Evolutionary conservation across 2,113 vertebrate species (phyloP).

Genomic region (Cercopithecus mona): DNA sequence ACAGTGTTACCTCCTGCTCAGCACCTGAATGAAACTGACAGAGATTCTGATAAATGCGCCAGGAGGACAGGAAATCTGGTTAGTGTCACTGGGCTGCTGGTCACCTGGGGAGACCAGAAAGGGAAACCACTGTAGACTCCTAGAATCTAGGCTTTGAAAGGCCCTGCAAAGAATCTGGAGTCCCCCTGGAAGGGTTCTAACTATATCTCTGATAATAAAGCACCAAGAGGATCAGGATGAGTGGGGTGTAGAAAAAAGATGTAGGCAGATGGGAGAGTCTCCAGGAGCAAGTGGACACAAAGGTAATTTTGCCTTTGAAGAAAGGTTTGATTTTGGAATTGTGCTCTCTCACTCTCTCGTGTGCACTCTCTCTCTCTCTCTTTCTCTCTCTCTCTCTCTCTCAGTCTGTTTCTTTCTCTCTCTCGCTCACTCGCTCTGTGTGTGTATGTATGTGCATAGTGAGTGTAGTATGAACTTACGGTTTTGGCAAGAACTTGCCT

Average conservation of each 20-base stretch:
- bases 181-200: neutral
- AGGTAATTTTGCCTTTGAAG: neutral
- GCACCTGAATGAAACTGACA: neutral
- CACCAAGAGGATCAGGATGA: neutral
- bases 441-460: neutral
- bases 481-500: neutral
- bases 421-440: neutral
- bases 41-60: slow-evolving; percentile 19
- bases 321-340: neutral
- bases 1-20: neutral
- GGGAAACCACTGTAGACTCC: neutral
- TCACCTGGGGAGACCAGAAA: neutral
- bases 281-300: neutral
- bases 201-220: neutral
- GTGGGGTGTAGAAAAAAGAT: neutral
- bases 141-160: neutral
- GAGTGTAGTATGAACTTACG: neutral
- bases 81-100: neutral
- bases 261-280: neutral
- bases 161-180: neutral
- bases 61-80: neutral
- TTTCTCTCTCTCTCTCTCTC: neutral
- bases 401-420: too few relatives aligned
- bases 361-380: neutral
- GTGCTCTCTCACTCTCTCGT: neutral